Conservation (phyloP, 2,113 vertebrate species). For the Petrocephalus microphthalmus region DNA sequence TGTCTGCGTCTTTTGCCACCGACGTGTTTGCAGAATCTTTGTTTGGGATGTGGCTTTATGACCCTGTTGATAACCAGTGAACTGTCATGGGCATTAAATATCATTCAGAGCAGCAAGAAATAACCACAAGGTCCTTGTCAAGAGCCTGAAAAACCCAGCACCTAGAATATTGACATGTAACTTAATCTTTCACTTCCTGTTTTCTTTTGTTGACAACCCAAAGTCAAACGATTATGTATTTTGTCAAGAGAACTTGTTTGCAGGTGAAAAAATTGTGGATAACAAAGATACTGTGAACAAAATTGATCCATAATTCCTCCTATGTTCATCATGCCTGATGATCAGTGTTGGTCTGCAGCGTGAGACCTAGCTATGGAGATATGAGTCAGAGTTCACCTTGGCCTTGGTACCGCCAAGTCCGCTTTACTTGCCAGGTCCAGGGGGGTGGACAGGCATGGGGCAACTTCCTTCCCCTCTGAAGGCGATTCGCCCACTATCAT, state of each 20-base stretch:
- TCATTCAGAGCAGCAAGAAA: conserved; percentile 18
- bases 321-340: not conserved
- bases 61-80: conserved; percentile 25
- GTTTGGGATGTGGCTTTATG: conserved; percentile 32
- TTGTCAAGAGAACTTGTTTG: not conserved
- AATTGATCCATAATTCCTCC: not conserved
- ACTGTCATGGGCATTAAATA: conserved; percentile 23
- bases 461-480: not conserved
- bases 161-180: not conserved
- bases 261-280: not conserved
- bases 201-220: not conserved
- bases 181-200: not conserved
- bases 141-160: not conserved
- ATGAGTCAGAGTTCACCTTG: not conserved
- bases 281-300: not conserved
- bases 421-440: not conserved
- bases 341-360: not conserved
- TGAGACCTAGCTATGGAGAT: not conserved
- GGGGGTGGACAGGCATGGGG: not conserved
- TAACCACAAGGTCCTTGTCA: not conserved
- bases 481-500: not conserved
- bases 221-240: not conserved
- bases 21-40: not conserved
- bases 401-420: not conserved
- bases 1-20: not conserved